These are phyloP conservation scores for Mizuhopecten yessoensis DNA, from an alignment of 1,140 invertebrate genomes.

Conservation along the genomic window DNA sequence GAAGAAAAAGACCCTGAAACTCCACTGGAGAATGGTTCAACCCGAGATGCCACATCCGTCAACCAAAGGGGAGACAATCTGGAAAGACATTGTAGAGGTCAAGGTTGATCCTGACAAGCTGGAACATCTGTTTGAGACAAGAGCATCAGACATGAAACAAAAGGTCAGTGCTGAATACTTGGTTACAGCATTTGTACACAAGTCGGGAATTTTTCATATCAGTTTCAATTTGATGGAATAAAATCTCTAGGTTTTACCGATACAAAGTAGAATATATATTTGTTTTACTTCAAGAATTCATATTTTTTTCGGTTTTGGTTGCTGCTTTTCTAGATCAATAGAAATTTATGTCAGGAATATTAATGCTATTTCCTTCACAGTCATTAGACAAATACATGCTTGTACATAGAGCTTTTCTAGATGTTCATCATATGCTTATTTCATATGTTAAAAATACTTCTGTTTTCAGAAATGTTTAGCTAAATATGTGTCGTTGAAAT, in stretches of 20 bases:
- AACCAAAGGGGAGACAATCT: slow-evolving; percentile 90
- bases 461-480: too few species aligned
- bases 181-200: not conserved
- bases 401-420: not conserved
- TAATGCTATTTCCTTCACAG: not conserved
- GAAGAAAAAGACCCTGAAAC: slow-evolving; percentile 98
- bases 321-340: not conserved
- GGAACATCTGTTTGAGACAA: slow-evolving; percentile 98
- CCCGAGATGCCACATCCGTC: slow-evolving; percentile 86
- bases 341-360: too few species aligned
- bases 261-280: not conserved
- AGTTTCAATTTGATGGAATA: too few species aligned
- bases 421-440: too few species aligned
- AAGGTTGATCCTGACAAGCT: slow-evolving; percentile 95
- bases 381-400: not conserved
- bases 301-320: not conserved
- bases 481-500: too few species aligned
- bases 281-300: not conserved
- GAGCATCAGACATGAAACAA: slow-evolving; percentile 96
- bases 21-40: slow-evolving; percentile 98
- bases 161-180: slow-evolving; percentile 86
- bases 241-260: not conserved
- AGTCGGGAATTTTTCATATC: too few species aligned
- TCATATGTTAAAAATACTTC: too few species aligned
- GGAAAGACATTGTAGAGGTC: slow-evolving; percentile 94